Conservation (phyloP, 1,140 invertebrate species). For the Drosophila yakuba region DNA sequence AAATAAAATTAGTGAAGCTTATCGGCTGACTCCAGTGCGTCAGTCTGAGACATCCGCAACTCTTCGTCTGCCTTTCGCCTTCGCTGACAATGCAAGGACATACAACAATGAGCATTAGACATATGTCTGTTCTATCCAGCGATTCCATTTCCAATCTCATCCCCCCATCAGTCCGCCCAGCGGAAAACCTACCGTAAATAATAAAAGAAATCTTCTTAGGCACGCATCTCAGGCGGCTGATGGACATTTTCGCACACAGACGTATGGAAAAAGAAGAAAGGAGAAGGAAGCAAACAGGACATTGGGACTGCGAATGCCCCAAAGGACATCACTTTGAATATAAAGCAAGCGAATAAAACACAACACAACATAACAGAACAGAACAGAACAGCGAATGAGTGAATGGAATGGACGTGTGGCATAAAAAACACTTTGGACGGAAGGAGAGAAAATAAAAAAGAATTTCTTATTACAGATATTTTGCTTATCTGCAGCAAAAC, state of each 20-base stretch:
- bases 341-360: constrained; percentile 81
- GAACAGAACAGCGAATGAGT: constrained; percentile 25
- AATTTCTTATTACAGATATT: constrained; percentile 82
- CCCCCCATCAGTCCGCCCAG: background rate
- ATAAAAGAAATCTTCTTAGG: constrained; percentile 82
- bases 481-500: constrained; percentile 82
- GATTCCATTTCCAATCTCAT: constrained; percentile 52
- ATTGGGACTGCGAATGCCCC: constrained; percentile 42
- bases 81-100: constrained; percentile 56
- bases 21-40: constrained; percentile 43
- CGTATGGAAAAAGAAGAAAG: constrained; percentile 1
- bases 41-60: constrained; percentile 60
- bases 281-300: constrained; percentile 21
- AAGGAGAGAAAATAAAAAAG: constrained; percentile 69
- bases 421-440: constrained; percentile 72
- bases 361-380: constrained; percentile 7
- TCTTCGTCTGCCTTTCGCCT: constrained; percentile 49
- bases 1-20: constrained; percentile 59
- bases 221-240: constrained; percentile 72
- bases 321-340: constrained; percentile 82
- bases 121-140: constrained; percentile 60
- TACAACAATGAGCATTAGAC: constrained; percentile 70
- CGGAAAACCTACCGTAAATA: constrained; percentile 67
- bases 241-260: constrained; percentile 55
- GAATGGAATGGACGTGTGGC: constrained; percentile 62